These are phyloP conservation scores for Takifugu flavidus DNA, from an alignment of 2,113 vertebrate genomes.

Conservation along the genomic window DNA sequence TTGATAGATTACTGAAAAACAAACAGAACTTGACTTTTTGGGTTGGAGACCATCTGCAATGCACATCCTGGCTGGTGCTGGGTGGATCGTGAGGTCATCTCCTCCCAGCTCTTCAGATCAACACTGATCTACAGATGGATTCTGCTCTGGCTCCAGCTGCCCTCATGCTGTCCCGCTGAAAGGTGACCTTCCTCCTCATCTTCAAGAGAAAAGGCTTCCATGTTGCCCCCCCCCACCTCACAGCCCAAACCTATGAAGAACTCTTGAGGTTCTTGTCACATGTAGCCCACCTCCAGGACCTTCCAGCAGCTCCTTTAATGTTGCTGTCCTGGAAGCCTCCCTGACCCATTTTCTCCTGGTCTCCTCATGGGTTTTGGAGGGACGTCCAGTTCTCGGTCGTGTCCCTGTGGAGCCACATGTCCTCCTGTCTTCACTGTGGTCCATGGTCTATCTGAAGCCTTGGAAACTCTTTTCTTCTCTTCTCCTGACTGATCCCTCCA, in stretches of 20 bases:
- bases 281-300: not conserved
- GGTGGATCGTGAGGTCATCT: too few species aligned
- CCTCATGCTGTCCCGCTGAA: too few species aligned
- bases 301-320: not conserved
- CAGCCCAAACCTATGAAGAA: not conserved
- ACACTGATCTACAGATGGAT: too few species aligned
- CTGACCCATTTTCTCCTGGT: too few species aligned
- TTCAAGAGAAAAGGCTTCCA: not conserved
- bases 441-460: not conserved
- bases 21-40: not conserved
- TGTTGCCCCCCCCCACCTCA: not conserved
- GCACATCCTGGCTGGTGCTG: too few species aligned
- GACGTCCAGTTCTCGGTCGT: not conserved
- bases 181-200: too few species aligned
- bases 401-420: not conserved
- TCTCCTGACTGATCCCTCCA: not conserved
- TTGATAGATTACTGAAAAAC: not conserved
- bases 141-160: too few species aligned
- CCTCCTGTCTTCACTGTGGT: not conserved
- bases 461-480: not conserved
- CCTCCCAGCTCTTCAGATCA: too few species aligned
- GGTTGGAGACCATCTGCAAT: too few species aligned
- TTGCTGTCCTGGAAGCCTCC: too few species aligned
- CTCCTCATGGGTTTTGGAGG: not conserved
- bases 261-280: too few species aligned